Conservation (phyloP, 2,113 vertebrate species). For the mouse (Mus musculus) region DNA sequence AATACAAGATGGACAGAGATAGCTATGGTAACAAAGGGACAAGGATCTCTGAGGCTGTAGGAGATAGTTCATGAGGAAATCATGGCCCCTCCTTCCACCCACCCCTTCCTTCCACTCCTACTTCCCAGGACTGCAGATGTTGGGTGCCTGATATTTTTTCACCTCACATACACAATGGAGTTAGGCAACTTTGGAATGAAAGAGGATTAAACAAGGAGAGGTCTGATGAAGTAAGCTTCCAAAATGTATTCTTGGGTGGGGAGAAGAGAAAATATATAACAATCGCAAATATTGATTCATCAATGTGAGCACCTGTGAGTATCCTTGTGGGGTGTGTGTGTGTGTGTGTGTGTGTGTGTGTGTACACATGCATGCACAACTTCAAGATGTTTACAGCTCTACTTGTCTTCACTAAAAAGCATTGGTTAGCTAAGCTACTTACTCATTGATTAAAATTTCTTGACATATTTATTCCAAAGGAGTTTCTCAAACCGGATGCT, state of each 20-base stretch:
- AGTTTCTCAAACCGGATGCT: not conserved
- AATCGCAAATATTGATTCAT: constrained; percentile 71
- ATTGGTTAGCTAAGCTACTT: not conserved
- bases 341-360: not conserved
- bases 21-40: not conserved
- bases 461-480: constrained; percentile 58
- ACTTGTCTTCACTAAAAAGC: constrained; percentile 69
- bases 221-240: constrained; percentile 53
- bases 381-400: constrained; percentile 69
- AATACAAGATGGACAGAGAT: not conserved
- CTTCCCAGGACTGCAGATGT: constrained; percentile 51
- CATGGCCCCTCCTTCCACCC: not conserved
- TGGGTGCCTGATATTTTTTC: constrained; percentile 65
- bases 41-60: not conserved
- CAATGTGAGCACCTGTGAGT: constrained; percentile 46
- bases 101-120: constrained; percentile 44
- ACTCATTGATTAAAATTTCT: constrained; percentile 58
- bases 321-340: not conserved
- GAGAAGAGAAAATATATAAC: constrained; percentile 70
- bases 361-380: constrained; percentile 1
- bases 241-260: constrained; percentile 64
- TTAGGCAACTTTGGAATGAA: constrained; percentile 72
- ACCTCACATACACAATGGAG: constrained; percentile 70
- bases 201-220: constrained; percentile 77
- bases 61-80: constrained; percentile 31